Base-by-base conservation (phyloP, 2,888 invertebrate species). In the Parthenolecanium corni region DNA sequence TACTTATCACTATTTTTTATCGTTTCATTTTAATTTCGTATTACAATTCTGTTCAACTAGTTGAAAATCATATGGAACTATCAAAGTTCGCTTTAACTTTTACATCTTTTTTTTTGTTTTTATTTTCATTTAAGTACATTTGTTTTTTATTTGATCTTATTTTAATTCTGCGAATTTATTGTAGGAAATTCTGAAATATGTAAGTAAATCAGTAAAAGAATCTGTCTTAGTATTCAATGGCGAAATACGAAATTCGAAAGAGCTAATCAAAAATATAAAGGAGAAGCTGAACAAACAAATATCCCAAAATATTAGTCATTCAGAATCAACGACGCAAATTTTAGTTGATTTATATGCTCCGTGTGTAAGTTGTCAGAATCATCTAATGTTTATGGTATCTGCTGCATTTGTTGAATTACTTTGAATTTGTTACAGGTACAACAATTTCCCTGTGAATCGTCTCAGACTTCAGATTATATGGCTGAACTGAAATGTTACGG, bases 401-500 rank as follows among this genome's bases (percentile, higher is more conserved):
- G 6, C 18, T n/a, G n/a, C 4, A 9, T 44, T n/a, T 44, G 9
- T 16, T 44, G 4, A 44, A 9, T n/a, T 44, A 9, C 14, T 16
- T n/a, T 2, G 16, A n/a, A 25, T 24, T 20, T 14, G 14, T 46
- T 57, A 4, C 14, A 57, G 57, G 18, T 20, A 6, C 42, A 46
- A 25, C 44, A 57, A 31, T 46, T 57, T 24, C 44, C 57, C 20
- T n/a, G 44, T 20, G 31, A 44, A 46, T 23, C 38, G 21, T 38
- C 36, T 38, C 51, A 58, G 58, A 25, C 40, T 49, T 57, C 51
- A 11, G 51, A 61, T 38, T 64, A 57, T 20, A 51, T 49, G 21
- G 56, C 64, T 21, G 65, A 67, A 44, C 62, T 67, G 57, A 65
- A 64, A 4, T 66, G 66, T 31, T 58, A 53, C 24, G 68, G 68